Percentiles rank a stretch among this genome's conserved stretches.
Evolutionary conservation across 2,888 invertebrate species (phyloP).

Genomic region (Ornithoptera priamus): DNA sequence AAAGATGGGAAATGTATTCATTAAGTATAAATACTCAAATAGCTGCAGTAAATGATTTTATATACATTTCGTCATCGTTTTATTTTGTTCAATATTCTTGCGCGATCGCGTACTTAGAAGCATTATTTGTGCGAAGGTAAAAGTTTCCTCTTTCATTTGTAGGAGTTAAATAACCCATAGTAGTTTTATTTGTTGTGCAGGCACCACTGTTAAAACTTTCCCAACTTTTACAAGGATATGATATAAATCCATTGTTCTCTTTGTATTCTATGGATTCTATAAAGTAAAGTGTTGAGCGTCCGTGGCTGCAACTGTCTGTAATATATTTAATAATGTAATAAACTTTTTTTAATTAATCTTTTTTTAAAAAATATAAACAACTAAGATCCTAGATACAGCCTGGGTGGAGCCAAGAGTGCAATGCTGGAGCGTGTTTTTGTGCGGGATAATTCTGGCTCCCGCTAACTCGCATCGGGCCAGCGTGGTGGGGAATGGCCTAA

Average conservation of each 20-base stretch:
- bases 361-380: not conserved
- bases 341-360: not conserved
- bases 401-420: not conserved
- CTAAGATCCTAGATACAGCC: not conserved
- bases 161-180: constrained; percentile 79
- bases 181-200: constrained; percentile 53
- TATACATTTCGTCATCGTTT: too few species aligned
- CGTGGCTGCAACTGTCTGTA: constrained; percentile 85
- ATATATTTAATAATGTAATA: constrained; percentile 32
- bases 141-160: constrained; percentile 72
- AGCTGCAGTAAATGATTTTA: too few species aligned
- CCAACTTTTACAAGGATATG: constrained; percentile 79
- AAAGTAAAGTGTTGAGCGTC: constrained; percentile 81
- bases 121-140: constrained; percentile 80
- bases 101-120: constrained; percentile 76
- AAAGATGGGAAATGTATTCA: too few species aligned
- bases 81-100: not conserved
- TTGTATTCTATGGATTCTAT: constrained; percentile 81
- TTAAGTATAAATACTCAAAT: too few species aligned
- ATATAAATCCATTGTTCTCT: constrained; percentile 71
- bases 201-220: constrained; percentile 61
- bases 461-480: too few species aligned
- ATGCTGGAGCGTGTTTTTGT: not conserved
- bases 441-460: not conserved
- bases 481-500: too few species aligned